A percentile compares a stretch with the other conserved stretches of the same genome.
phyloP scores from a whole-genome alignment of 2,797 vertebrate species.

The Pseudocheirus occidentalis region DNA sequence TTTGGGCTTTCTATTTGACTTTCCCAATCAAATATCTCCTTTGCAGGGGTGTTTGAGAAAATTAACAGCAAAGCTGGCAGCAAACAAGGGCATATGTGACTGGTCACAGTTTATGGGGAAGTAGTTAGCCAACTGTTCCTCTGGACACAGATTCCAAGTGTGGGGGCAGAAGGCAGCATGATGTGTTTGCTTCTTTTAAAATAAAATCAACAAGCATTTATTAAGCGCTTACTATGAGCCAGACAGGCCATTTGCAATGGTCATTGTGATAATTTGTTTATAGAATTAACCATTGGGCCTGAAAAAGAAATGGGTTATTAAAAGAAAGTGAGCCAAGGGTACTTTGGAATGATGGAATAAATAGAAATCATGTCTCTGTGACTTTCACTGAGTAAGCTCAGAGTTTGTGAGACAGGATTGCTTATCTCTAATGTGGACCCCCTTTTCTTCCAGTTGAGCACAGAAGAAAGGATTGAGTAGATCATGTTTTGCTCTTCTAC shows the following conservation, averaged over 20 bases:
- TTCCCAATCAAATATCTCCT: constrained; percentile 32
- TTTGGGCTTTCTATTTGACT: constrained; percentile 28
- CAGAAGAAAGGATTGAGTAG: background rate
- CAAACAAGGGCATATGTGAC: constrained; percentile 30
- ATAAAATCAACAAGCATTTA: constrained; percentile 12
- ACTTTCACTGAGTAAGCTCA: constrained; percentile 39
- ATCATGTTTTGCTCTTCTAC: constrained; percentile 28
- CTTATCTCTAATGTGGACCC: background rate
- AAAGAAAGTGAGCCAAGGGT: constrained; percentile 49
- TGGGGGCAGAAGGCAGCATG: constrained; percentile 11
- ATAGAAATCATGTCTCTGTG: background rate
- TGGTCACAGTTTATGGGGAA: constrained; percentile 40
- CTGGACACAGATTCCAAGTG: constrained; percentile 50
- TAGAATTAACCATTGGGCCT: constrained; percentile 60
- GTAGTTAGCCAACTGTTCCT: constrained; percentile 44
- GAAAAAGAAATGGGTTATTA: constrained; percentile 42
- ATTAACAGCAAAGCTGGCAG: background rate
- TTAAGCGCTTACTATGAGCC: background rate
- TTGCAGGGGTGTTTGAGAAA: constrained; percentile 17
- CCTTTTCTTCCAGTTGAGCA: background rate
- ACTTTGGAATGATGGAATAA: constrained; percentile 30
- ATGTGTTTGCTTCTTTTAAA: constrained; percentile 59
- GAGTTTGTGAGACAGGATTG: constrained; percentile 3
- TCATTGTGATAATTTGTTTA: constrained; percentile 66
- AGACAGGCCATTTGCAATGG: constrained; percentile 42